Conservation (phyloP, 2,797 vertebrate species). For the Linurgus olivaceus region DNA sequence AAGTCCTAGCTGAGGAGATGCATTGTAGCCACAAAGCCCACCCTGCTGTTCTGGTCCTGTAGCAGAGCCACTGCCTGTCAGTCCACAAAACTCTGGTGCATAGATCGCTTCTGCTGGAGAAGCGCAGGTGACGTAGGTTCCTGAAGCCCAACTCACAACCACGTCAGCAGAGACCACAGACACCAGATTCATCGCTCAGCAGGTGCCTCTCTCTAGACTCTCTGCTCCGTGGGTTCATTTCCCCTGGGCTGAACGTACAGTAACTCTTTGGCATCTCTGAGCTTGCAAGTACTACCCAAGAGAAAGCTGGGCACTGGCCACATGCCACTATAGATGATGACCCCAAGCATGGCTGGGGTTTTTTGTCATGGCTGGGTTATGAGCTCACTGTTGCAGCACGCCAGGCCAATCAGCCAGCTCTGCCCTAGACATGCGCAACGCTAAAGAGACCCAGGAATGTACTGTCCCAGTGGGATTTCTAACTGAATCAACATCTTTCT, state of each 20-base stretch:
- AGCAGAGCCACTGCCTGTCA: background rate
- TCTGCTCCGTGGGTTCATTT: background rate
- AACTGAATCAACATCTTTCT: background rate
- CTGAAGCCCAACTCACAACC: background rate
- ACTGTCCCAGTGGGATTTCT: background rate
- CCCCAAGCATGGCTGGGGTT: background rate
- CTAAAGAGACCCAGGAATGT: background rate
- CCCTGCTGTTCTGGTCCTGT: background rate
- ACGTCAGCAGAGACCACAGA: background rate
- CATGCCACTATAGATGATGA: accelerated
- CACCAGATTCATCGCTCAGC: background rate
- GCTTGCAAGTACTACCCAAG: background rate
- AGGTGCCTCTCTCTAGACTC: background rate
- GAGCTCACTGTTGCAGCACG: conserved; percentile 7
- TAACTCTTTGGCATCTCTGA: background rate
- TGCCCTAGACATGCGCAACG: background rate
- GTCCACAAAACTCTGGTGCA: background rate
- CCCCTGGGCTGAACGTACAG: accelerated
- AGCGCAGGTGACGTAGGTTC: background rate
- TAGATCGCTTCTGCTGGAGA: background rate
- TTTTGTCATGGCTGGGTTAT: background rate
- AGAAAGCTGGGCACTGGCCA: background rate
- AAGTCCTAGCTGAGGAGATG: background rate
- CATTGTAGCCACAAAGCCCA: background rate
- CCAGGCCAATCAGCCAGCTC: background rate